These are phyloP conservation scores for Gymnogyps californianus DNA, from an alignment of 2,113 vertebrate species.

Conservation along the genomic window DNA sequence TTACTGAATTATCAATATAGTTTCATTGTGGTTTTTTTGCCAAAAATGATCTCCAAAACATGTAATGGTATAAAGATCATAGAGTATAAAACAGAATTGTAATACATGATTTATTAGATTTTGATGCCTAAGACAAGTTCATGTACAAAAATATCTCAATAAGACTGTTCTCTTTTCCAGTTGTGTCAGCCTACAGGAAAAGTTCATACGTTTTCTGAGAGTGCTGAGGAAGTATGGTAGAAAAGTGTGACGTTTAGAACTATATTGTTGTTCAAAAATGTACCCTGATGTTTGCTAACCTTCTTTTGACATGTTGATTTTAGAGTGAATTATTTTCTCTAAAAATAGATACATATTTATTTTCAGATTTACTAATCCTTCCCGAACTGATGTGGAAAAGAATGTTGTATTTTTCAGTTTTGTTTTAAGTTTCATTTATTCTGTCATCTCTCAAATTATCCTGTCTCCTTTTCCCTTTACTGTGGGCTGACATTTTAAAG, in stretches of 20 bases:
- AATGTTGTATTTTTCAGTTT: not conserved
- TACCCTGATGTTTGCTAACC: not conserved
- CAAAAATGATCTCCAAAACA: not conserved
- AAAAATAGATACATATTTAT: not conserved
- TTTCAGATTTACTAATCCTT: not conserved
- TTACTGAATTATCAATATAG: not conserved
- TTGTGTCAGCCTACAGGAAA: not conserved
- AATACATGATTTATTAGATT: not conserved
- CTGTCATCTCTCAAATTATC: not conserved
- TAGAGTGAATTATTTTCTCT: not conserved
- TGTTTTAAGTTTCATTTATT: not conserved
- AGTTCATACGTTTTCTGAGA: not conserved
- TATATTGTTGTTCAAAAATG: not conserved
- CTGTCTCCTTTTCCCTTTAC: not conserved
- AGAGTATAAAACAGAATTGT: not conserved
- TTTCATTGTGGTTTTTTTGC: not conserved
- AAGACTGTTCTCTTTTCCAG: not conserved
- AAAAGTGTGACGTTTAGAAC: not conserved
- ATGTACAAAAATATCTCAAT: not conserved
- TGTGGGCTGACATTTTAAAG: not conserved
- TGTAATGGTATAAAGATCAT: not conserved
- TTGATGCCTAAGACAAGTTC: not conserved
- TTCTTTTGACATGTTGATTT: not conserved
- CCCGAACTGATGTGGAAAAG: not conserved
- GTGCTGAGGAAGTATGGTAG: not conserved